Evolutionary conservation across 2,797 vertebrate genomes (phyloP).

Genomic region (Pachyuromys duprasi): DNA sequence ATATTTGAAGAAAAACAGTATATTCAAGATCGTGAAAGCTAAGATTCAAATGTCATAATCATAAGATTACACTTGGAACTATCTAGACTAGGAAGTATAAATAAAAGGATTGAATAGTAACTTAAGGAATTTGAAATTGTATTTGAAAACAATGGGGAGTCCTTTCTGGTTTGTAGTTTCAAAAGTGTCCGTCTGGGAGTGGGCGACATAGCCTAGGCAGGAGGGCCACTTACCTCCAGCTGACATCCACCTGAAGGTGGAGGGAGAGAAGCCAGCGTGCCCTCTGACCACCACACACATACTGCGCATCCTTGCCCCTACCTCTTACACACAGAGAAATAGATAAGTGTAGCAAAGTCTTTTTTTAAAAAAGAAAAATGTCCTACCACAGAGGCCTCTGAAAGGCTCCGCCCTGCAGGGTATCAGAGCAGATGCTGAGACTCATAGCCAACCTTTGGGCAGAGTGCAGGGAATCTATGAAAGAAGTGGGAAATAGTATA

Average conservation of each 20-base stretch:
- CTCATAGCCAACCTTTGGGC: no score
- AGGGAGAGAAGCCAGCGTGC: not conserved
- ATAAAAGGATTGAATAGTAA: not conserved
- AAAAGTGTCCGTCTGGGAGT: not conserved
- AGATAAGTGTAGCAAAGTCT: not conserved
- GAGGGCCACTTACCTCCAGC: not conserved
- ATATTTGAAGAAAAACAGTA: not conserved
- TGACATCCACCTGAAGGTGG: not conserved
- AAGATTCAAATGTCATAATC: not conserved
- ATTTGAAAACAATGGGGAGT: not conserved
- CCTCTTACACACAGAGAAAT: not conserved
- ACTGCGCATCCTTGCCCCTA: not conserved
- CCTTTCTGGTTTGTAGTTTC: slow-evolving; percentile 12
- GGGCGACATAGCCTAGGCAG: not conserved
- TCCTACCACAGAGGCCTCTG: no score
- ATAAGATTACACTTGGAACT: not conserved
- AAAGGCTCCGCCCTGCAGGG: no score
- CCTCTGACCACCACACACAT: not conserved
- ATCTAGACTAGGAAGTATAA: not conserved
- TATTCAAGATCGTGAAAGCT: not conserved
- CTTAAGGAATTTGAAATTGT: not conserved
- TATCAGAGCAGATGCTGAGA: no score
- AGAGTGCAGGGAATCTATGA: no score
- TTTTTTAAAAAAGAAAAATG: not conserved
- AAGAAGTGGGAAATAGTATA: no score